Evolutionary conservation across 2,113 vertebrate species (phyloP).

Genomic region (Ctenomys sociabilis): DNA sequence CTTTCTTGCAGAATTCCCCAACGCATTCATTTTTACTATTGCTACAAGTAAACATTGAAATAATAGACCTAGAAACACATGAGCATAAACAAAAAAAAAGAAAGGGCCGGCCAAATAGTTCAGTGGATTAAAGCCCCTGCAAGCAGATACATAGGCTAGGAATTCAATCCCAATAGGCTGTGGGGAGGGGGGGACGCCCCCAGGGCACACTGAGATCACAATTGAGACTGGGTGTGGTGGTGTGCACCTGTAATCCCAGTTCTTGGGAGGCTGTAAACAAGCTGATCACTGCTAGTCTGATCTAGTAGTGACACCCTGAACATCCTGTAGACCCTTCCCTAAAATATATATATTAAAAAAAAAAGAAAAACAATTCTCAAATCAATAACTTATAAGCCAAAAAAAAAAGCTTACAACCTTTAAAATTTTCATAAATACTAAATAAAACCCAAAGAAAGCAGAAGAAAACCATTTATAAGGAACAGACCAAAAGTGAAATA

Average conservation of each 20-base stretch:
- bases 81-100: background rate
- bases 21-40: background rate
- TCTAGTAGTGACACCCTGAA: too few species aligned
- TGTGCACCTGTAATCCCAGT: too few species aligned
- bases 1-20: background rate
- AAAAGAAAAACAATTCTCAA: background rate
- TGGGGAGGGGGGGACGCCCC: too few species aligned
- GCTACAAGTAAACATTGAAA: background rate
- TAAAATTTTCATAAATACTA: background rate
- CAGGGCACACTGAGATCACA: too few species aligned
- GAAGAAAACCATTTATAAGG: background rate
- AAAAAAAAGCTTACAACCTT: background rate
- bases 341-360: background rate
- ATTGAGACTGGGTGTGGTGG: too few species aligned
- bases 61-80: background rate
- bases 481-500: background rate
- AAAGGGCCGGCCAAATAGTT: background rate
- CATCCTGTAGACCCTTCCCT: too few species aligned
- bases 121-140: too few species aligned
- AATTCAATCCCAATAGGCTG: too few species aligned
- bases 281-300: too few species aligned
- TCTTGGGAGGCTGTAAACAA: too few species aligned
- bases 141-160: too few species aligned
- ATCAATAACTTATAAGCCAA: background rate
- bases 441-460: background rate